Evolutionary conservation across 1,140 invertebrate species (phyloP), one percentile per base, ranked within the genome.

Genomic region (Rhagoletis zephyria): DNA sequence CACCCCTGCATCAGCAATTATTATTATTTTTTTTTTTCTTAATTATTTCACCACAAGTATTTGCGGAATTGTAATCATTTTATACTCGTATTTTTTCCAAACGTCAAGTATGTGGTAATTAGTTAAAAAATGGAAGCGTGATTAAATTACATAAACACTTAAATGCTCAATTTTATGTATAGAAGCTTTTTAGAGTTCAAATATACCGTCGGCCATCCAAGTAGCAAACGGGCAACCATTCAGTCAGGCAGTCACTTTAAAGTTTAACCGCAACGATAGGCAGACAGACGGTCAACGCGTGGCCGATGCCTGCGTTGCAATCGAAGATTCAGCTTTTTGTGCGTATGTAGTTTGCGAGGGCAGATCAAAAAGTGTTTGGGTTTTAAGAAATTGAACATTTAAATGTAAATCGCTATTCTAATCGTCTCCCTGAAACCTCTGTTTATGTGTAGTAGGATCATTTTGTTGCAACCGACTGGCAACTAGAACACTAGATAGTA

Each of bases 61-160:
- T 85, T 85, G n/a, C 81, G 6, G n/a, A 48, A 0, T 40, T 60
- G 19, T 16, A 6, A 48, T 56, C 45, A 48, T 85, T 85, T 60
- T 85, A 85, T 85, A 30, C 5, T 40, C 30, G 48, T 60, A 45
- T 45, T 74, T 42, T 74, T 56, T n/a, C 3, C 42, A 48, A 74
- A 74, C 42, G 42, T 67, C 30, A 12, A 16, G 81, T 85, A 85
- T 60, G 3, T 85, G 59, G 81, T 40, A 85, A 51, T 61, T 16
- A 14, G 67, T 42, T 40, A 16, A 85, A 85, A 74, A 45, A 48
- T 45, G 40, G 59, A 30, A 85, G 85, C 85, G 85, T 86, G 85
- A 86, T 86, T 63, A 86, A 86, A 86, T 86, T 64, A 86, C 85
- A 86, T 86, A 63, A 86, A 86, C 60, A 64, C 60, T 86, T 64